phyloP scores from a whole-genome alignment of 2,113 vertebrate genomes.

The Mastomys coucha region DNA sequence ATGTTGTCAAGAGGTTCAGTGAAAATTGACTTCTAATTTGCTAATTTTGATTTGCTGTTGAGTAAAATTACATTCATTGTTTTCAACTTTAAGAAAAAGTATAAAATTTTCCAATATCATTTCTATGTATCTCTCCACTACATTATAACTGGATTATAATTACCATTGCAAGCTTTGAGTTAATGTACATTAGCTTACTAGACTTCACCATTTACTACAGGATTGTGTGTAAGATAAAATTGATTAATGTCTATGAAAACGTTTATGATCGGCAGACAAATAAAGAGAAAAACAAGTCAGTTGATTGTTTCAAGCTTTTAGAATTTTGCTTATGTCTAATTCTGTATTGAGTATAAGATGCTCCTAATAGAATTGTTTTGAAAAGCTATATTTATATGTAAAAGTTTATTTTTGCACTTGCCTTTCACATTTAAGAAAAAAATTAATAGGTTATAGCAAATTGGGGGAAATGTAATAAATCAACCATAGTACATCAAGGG shows the following conservation, averaged over 20 bases:
- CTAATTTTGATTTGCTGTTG: neutral
- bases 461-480: neutral
- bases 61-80: neutral
- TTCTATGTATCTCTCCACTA: neutral
- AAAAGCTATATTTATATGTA: neutral
- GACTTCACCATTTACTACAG: too few species aligned
- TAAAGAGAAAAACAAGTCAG: neutral
- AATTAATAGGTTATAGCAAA: neutral
- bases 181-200: too few species aligned
- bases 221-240: neutral
- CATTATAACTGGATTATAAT: neutral
- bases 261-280: neutral
- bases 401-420: neutral
- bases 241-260: neutral
- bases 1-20: neutral
- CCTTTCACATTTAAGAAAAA: too few species aligned
- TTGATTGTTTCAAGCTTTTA: neutral
- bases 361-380: neutral
- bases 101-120: neutral
- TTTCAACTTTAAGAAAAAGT: neutral
- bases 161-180: neutral
- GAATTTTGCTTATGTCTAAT: neutral
- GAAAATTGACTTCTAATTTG: neutral
- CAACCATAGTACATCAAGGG: too few species aligned
- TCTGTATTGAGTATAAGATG: neutral